Conservation (phyloP, 1,140 invertebrate genomes). For the Marisa cornuarietis region DNA sequence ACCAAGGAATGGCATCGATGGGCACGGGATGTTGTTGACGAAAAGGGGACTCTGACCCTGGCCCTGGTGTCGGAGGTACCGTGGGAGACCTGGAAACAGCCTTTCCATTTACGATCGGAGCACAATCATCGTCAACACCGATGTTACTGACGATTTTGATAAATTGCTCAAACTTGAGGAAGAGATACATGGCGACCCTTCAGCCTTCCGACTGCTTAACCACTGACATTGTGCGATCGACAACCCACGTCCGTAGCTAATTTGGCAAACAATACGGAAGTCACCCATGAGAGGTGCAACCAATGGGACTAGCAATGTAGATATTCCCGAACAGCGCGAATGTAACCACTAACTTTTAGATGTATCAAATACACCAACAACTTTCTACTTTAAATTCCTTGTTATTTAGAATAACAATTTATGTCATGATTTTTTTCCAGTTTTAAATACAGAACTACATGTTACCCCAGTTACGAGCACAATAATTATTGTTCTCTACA, state of each 20-base stretch:
- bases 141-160: slow-evolving; percentile 15
- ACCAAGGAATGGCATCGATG: slow-evolving; percentile 11
- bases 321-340: not conserved
- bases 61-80: not conserved
- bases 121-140: slow-evolving; percentile 18
- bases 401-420: too few species aligned
- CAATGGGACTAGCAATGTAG: not conserved
- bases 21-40: not conserved
- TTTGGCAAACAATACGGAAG: not conserved
- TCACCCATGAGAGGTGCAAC: not conserved
- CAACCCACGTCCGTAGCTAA: not conserved
- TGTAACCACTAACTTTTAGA: not conserved
- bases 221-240: not conserved
- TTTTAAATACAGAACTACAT: too few species aligned
- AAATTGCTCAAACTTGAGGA: slow-evolving; percentile 4
- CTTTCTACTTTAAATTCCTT: too few species aligned
- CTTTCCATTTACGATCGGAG: slow-evolving; percentile 11
- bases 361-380: too few species aligned
- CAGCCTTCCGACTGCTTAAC: not conserved
- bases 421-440: too few species aligned
- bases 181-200: slow-evolving; percentile 13
- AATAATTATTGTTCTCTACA: too few species aligned
- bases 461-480: too few species aligned
- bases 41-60: not conserved
- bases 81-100: not conserved